Evolutionary conservation across 37 sponge, comb jelly and placozoan species (phyloP).

Genomic region (Cladorhizidae sp.): DNA sequence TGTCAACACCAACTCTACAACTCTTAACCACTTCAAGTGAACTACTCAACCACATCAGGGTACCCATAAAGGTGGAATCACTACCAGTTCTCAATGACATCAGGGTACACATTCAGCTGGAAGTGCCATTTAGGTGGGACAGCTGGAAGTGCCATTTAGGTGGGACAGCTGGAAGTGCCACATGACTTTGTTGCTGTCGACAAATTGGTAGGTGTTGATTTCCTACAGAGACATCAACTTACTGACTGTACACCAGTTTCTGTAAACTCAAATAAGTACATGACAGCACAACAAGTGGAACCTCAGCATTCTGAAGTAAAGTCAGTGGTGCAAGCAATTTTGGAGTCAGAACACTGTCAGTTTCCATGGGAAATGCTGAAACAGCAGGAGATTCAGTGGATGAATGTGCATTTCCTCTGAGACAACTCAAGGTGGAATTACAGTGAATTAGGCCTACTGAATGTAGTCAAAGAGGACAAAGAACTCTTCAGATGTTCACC

Average conservation of each 20-base stretch:
- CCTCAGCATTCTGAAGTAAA: neutral
- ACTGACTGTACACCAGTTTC: neutral
- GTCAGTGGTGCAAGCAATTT: too few relatives aligned
- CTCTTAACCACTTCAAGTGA: neutral
- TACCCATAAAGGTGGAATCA: neutral
- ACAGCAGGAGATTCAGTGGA: too few relatives aligned
- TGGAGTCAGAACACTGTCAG: too few relatives aligned
- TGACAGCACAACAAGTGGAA: neutral
- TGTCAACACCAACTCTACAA: neutral
- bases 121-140: too few relatives aligned
- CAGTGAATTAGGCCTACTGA: neutral
- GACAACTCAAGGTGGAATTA: neutral
- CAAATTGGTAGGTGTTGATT: neutral
- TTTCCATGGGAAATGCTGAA: too few relatives aligned
- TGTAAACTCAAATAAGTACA: neutral
- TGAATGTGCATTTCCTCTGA: too few relatives aligned
- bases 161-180: neutral
- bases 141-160: too few relatives aligned
- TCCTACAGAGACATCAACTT: neutral
- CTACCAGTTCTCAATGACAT: too few relatives aligned
- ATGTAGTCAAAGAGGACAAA: neutral
- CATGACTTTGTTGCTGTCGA: neutral
- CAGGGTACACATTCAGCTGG: too few relatives aligned
- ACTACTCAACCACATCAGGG: neutral
- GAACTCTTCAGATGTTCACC: constrained; percentile 40